Percentiles rank a stretch among this genome's conserved stretches.
phyloP scores from a whole-genome alignment of 2,888 invertebrate genomes.

The Brassicogethes aeneus region DNA sequence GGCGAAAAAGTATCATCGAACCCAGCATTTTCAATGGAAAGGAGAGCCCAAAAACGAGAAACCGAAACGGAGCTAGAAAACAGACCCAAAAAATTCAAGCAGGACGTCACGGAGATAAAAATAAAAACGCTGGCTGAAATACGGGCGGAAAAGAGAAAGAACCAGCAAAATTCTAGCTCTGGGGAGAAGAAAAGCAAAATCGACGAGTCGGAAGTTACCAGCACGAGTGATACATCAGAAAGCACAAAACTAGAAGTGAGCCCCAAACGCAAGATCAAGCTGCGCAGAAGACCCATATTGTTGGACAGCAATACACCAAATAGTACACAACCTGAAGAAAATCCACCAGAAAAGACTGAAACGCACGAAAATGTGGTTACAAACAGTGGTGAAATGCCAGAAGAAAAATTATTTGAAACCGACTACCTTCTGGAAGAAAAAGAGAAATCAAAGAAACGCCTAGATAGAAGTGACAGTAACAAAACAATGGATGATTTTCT shows the following conservation, averaged over 20 bases:
- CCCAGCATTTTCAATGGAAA: conserved; percentile 6
- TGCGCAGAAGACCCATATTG: conserved; percentile 10
- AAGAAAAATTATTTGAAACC: conserved; percentile 8
- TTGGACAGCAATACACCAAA: conserved; percentile 4
- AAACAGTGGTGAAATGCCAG: neutral
- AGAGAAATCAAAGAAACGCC: conserved; percentile 4
- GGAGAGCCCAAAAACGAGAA: neutral
- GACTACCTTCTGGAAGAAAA: conserved; percentile 4
- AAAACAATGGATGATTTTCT: conserved; percentile 31
- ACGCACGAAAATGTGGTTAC: conserved; percentile 1
- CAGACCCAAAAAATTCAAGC: conserved; percentile 1
- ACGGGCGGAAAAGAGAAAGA: conserved; percentile 28
- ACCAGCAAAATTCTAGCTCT: conserved; percentile 2
- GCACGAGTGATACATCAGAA: conserved; percentile 23
- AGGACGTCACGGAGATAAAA: conserved; percentile 28
- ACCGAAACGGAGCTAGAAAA: neutral
- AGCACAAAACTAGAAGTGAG: conserved; percentile 9
- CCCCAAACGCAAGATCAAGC: conserved; percentile 12
- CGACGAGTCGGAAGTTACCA: conserved; percentile 28
- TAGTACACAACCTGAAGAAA: conserved; percentile 1
- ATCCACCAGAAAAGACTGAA: conserved; percentile 4
- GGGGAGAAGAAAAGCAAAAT: conserved; percentile 6
- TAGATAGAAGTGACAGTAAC: conserved; percentile 11
- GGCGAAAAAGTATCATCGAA: conserved; percentile 12
- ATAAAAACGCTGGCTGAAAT: conserved; percentile 41